Evolutionary conservation across 2,888 invertebrate species (phyloP), one percentile per base, ranked within the genome.

Genomic region (Capitulum mitella): DNA sequence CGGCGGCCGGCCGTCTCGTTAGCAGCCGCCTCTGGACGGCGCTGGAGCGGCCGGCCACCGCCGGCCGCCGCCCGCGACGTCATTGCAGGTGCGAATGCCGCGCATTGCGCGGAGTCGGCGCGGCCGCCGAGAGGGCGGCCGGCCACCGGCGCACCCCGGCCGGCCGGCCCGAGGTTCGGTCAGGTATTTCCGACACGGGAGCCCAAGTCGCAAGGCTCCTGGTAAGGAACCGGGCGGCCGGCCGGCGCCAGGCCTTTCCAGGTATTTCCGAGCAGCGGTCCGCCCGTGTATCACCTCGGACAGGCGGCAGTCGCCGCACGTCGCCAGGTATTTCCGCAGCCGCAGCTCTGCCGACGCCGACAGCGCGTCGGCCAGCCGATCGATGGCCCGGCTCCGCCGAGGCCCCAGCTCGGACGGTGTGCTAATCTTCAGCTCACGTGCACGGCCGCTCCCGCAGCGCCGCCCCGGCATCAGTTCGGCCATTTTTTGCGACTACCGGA

Each of bases 401-500:
- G n/a, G n/a, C n/a, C n/a, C n/a, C n/a, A n/a, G n/a, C n/a, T n/a
- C n/a, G n/a, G n/a, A n/a, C n/a, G n/a, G 61, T 32, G 8, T 19
- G 34, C 64, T 64, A 34, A 34, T 34, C 64, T 16, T 32, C 16
- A 32, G 34, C 34, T 64, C 64, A 64, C 64, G 64, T 64, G 64
- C 64, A 34, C 64, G 19, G 64, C 64, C 19, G 64, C 19, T 19
- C 34, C 34, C 34, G 64, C 64, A 64, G 64, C 64, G 64, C 64
- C 19, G 64, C 34, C 64, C 14, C 29, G 32, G 3, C 64, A 64
- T 32, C 58, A 29, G 29, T 8, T 43, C 29, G n/a, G 6, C n/a
- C 58, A 58, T 58, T 58, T 58, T 58, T 58, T 58, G 58, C 58
- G n/a, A n/a, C 58, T n/a, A 58, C 58, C 34, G 64, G 64, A 64